Conservation (phyloP, 2,888 invertebrate species). For the Dromius quadrimaculatus region DNA sequence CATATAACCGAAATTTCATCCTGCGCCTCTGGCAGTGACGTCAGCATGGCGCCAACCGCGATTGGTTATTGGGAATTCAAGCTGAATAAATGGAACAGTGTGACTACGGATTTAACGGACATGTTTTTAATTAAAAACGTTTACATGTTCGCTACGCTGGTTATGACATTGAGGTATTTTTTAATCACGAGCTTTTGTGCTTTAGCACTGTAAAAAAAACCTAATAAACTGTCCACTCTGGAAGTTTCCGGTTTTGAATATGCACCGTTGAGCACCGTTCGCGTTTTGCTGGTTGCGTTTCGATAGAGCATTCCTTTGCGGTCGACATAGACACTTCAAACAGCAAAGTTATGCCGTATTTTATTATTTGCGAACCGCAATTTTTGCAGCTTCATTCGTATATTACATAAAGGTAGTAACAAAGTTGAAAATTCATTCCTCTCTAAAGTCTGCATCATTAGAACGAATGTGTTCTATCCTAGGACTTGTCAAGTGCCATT, state of each 20-base stretch:
- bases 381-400: no score
- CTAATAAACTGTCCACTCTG: constrained; percentile 25
- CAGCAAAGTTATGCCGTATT: neutral
- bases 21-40: no score
- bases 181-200: constrained; percentile 43
- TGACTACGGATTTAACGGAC: constrained; percentile 51
- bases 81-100: constrained; percentile 43
- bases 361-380: neutral
- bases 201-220: constrained; percentile 25
- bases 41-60: constrained; percentile 47
- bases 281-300: neutral
- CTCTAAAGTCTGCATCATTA: constrained; percentile 14
- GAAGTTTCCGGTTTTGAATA: constrained; percentile 10
- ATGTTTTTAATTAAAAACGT: constrained; percentile 52
- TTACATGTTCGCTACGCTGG: constrained; percentile 44
- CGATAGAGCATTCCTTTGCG: neutral
- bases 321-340: neutral
- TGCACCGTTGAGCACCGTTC: neutral
- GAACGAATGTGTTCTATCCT: constrained; percentile 27
- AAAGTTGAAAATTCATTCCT: no score
- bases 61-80: constrained; percentile 50
- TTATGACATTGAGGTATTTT: constrained; percentile 49
- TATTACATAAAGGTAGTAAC: no score
- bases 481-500: constrained; percentile 11
- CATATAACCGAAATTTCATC: no score